Evolutionary conservation across 2,797 vertebrate genomes (phyloP).

Genomic region (Cyclura pinguis): DNA sequence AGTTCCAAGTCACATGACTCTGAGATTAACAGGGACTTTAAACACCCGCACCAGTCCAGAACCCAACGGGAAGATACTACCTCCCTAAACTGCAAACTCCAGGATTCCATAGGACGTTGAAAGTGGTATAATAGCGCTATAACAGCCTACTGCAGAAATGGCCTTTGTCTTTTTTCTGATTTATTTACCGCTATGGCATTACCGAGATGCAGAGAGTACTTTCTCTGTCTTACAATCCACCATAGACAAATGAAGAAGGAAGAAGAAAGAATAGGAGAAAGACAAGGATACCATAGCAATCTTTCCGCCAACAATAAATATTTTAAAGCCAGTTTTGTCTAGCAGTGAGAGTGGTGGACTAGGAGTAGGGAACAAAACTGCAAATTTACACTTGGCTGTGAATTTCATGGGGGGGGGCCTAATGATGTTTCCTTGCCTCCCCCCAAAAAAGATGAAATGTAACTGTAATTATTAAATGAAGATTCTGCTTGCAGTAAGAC

Average conservation of each 20-base stretch:
- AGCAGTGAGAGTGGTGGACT: no score
- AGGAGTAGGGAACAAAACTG: not conserved
- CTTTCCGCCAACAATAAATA: slow-evolving; percentile 23
- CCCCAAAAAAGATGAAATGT: not conserved
- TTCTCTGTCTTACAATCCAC: no score
- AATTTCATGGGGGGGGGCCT: not conserved
- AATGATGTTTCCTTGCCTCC: no score
- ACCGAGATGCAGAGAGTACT: no score
- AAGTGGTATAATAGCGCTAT: no score
- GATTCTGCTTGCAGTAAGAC: slow-evolving; percentile 20
- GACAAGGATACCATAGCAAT: not conserved
- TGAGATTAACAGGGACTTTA: not conserved
- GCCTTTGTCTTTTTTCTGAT: not conserved
- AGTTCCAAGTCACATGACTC: not conserved
- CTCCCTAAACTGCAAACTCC: no score
- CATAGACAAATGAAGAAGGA: not conserved
- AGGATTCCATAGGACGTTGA: no score
- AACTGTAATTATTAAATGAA: not conserved
- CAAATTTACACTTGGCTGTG: not conserved
- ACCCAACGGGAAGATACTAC: not conserved
- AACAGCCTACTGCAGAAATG: no score
- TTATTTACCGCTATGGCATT: not conserved
- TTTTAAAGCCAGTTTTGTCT: not conserved
- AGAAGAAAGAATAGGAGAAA: not conserved
- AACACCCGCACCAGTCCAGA: not conserved